Percentiles rank a stretch among this genome's conserved stretches.
phyloP scores from a whole-genome alignment of 2,888 invertebrate species.

The Tenodera sinensis region DNA sequence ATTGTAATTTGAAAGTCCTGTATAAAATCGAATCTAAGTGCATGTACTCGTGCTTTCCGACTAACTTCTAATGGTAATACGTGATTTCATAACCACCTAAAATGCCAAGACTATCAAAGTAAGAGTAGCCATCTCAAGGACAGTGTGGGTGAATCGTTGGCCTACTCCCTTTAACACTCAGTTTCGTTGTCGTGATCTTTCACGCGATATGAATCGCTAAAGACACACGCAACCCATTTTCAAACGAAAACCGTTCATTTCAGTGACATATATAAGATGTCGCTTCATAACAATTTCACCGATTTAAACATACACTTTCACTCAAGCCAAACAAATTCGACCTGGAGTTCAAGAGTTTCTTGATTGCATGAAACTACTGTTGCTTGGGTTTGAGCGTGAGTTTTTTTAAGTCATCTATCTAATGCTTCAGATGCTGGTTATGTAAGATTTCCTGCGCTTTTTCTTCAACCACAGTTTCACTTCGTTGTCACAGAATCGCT shows the following conservation, averaged over 20 bases:
- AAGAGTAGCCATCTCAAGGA: background rate
- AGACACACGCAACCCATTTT: background rate
- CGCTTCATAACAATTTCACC: background rate
- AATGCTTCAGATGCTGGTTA: background rate
- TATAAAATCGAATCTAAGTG: too few relatives aligned
- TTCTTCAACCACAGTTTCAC: background rate
- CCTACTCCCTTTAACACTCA: background rate
- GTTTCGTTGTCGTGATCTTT: background rate
- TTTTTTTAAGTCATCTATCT: background rate
- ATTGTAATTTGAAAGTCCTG: too few relatives aligned
- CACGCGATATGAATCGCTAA: background rate
- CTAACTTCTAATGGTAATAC: too few relatives aligned
- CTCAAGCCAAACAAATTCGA: background rate
- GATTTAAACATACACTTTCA: background rate
- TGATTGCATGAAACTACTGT: background rate
- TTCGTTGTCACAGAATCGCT: background rate
- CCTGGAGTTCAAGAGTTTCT: background rate
- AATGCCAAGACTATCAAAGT: too few relatives aligned
- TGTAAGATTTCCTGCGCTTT: background rate
- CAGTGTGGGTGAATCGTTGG: background rate
- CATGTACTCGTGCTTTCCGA: too few relatives aligned
- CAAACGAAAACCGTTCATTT: background rate
- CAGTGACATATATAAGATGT: background rate
- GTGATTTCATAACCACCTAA: too few relatives aligned
- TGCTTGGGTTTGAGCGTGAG: background rate